Evolutionary conservation across 2,888 invertebrate species (phyloP).

Genomic region (Sturmia bella): DNA sequence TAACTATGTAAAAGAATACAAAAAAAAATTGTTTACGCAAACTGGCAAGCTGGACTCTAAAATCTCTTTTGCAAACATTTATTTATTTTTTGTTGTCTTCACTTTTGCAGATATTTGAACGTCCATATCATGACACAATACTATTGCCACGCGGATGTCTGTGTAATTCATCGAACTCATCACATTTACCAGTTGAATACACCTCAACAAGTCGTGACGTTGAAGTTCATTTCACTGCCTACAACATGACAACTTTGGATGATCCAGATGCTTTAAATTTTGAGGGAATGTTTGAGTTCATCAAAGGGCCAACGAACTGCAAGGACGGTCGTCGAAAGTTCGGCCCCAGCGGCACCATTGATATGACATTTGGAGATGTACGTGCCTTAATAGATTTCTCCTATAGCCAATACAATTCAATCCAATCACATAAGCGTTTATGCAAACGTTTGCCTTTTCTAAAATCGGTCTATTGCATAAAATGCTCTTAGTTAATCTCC

Average conservation of each 20-base stretch:
- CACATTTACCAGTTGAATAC: slow-evolving; percentile 87
- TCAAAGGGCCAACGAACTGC: slow-evolving; percentile 87
- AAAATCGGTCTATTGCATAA: background rate
- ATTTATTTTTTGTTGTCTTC: slow-evolving; percentile 20
- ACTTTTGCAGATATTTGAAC: slow-evolving; percentile 84
- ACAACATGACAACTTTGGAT: slow-evolving; percentile 91
- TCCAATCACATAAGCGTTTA: slow-evolving; percentile 12
- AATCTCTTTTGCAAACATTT: background rate
- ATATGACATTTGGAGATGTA: slow-evolving; percentile 83
- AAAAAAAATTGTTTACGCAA: background rate
- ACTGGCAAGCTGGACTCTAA: background rate
- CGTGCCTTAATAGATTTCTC: slow-evolving; percentile 64
- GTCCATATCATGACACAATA: slow-evolving; percentile 88
- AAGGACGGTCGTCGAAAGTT: slow-evolving; percentile 86
- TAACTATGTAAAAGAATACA: background rate
- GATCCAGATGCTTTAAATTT: slow-evolving; percentile 93
- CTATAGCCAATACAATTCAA: slow-evolving; percentile 8
- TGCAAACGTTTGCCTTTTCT: slow-evolving; percentile 24
- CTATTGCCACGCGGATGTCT: slow-evolving; percentile 90
- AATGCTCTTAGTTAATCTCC: background rate
- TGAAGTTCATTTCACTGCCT: slow-evolving; percentile 91
- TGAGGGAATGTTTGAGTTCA: slow-evolving; percentile 92
- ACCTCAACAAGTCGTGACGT: slow-evolving; percentile 89
- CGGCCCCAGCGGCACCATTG: slow-evolving; percentile 90
- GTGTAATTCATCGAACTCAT: slow-evolving; percentile 85